Evolutionary conservation across 2,888 invertebrate genomes (phyloP).

Genomic region (Elegia similella): DNA sequence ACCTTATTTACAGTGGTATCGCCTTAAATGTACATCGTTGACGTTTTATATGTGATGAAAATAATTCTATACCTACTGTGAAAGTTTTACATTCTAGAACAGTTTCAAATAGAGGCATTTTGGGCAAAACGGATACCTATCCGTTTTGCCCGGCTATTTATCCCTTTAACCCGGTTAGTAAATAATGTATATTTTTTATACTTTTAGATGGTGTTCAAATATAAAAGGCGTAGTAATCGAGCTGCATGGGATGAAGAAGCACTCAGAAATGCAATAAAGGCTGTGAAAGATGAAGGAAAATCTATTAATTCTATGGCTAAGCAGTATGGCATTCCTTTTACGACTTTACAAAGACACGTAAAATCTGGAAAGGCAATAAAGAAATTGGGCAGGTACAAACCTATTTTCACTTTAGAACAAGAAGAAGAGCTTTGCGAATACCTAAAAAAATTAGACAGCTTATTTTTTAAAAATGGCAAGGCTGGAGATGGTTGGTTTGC

Average conservation of each 20-base stretch:
- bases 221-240: neutral
- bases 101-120: too few species aligned
- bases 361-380: slow-evolving; percentile 6
- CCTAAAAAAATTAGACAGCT: too few species aligned
- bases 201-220: neutral
- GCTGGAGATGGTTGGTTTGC: slow-evolving; percentile 28
- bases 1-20: too few species aligned
- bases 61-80: too few species aligned
- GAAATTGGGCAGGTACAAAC: slow-evolving; percentile 18
- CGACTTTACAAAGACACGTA: slow-evolving; percentile 13
- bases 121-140: too few species aligned
- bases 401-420: slow-evolving; percentile 18
- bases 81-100: too few species aligned
- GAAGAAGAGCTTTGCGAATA: slow-evolving; percentile 18
- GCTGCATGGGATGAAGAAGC: neutral
- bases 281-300: slow-evolving; percentile 16
- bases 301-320: slow-evolving; percentile 15
- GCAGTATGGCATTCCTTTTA: slow-evolving; percentile 16
- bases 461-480: slow-evolving; percentile 26
- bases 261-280: slow-evolving; percentile 3
- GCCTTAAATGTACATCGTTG: too few species aligned
- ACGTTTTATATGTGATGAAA: too few species aligned
- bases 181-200: too few species aligned
- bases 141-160: too few species aligned
- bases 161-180: too few species aligned